Conservation (phyloP, 2,797 vertebrate species). For the Amblyopsis hoosieri region DNA sequence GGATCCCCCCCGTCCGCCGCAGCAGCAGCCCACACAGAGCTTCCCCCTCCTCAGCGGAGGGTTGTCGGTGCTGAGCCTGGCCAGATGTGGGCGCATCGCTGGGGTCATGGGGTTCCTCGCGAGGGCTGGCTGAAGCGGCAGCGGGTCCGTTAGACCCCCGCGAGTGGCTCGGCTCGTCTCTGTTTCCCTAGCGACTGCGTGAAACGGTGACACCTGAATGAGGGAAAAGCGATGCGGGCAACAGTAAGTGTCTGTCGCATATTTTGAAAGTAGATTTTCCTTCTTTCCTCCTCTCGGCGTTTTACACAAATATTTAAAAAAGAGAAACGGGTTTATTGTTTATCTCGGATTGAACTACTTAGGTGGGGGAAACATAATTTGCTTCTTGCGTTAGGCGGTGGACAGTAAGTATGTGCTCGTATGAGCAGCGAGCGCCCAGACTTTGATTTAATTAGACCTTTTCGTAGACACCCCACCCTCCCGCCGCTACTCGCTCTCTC, state of each 20-base stretch:
- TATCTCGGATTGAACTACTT: not conserved
- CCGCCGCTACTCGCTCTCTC: constrained; percentile 41
- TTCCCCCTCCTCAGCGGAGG: constrained; percentile 30
- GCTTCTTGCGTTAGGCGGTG: constrained; percentile 22
- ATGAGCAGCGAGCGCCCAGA: constrained; percentile 56
- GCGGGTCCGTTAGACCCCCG: constrained; percentile 72
- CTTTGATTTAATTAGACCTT: constrained; percentile 75
- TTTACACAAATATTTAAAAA: not conserved
- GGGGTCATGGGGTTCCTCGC: constrained; percentile 69
- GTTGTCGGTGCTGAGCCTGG: constrained; percentile 31
- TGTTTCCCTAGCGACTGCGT: constrained; percentile 59
- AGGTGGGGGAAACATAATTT: constrained; percentile 18
- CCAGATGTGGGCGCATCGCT: constrained; percentile 57
- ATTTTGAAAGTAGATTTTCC: constrained; percentile 47
- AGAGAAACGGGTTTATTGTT: not conserved
- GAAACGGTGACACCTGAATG: constrained; percentile 83
- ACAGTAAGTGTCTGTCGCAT: constrained; percentile 86
- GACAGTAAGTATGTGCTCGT: constrained; percentile 33
- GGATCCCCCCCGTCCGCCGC: constrained; percentile 35
- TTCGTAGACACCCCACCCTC: constrained; percentile 54
- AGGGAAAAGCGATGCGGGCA: constrained; percentile 88
- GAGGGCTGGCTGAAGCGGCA: constrained; percentile 65
- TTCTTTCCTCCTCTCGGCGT: constrained; percentile 2
- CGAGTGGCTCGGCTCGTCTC: constrained; percentile 43
- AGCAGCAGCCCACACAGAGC: constrained; percentile 24